Base-by-base conservation (phyloP, 2,113 vertebrate genomes). In the Ochotona princeps region DNA sequence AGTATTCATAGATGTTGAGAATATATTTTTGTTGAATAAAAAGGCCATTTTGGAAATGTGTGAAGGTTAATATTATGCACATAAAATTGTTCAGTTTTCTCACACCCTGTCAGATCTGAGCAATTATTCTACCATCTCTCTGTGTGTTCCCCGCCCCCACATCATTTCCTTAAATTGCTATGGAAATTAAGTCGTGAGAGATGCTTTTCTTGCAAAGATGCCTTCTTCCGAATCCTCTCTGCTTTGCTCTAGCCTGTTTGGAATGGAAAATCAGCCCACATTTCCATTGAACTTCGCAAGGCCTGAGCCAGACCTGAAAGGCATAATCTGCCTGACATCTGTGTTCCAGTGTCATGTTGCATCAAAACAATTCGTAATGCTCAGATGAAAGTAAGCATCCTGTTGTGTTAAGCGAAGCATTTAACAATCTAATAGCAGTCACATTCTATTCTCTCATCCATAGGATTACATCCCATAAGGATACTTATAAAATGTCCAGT, bases 181-280 rank as follows among this genome's bases (percentile, higher is more conserved):
- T 97, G 96, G 91, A 96, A 96, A 97, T 96, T 94, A 96, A 92
- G 95, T 95, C 85, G 20, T 92, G 97, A 96, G 91, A 97, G 90
- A 93, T 90, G 72, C 65, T 92, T 74, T 93, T 93, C 93, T 97
- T 95, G 80, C 93, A 94, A 91, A 96, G 84, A 96, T 73, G 70
- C 88, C 91, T 96, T 81, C 87, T 89, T 91, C 81, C 90, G 91
- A 90, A 93, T 76, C 51, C 74, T 95, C 76, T 89, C 65, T 86
- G 88, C 85, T 93, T 91, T 92, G 20, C 85, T 63, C 35, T 79
- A 83, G 63, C 78, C 54, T 83, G 94, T 95, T 96, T 93, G 80
- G 70, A 91, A 94, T 95, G 75, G 75, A 96, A 96, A 93, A 80
- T 85, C 85, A 90, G 78, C 70, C 74, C 70, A 85, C 84, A 90